A percentile compares a stretch with the other conserved stretches of the same genome.
Conservation (phyloP, 2,888 invertebrate species). For the Psylliodes chrysocephalus region DNA sequence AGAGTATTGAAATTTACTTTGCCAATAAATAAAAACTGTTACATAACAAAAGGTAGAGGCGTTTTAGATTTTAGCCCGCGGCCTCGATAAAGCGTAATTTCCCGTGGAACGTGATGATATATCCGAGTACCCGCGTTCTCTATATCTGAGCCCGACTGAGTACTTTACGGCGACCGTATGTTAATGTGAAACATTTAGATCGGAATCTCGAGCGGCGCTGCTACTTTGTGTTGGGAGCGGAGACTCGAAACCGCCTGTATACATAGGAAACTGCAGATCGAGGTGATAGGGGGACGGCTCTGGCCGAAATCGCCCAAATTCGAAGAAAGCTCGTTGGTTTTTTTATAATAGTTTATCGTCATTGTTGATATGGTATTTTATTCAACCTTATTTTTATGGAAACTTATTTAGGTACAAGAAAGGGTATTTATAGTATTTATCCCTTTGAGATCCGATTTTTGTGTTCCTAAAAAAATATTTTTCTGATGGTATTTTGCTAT, state of each 20-base stretch:
- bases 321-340: not conserved
- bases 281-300: not conserved
- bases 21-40: constrained; percentile 50
- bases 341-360: no score
- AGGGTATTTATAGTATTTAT: no score
- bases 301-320: constrained; percentile 1
- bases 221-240: constrained; percentile 58
- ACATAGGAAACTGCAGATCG: constrained; percentile 7
- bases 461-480: no score
- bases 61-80: constrained; percentile 41
- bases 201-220: constrained; percentile 63
- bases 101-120: constrained; percentile 53
- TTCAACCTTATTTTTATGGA: no score
- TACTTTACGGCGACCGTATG: constrained; percentile 60
- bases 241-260: constrained; percentile 24
- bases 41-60: constrained; percentile 49
- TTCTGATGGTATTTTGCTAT: no score
- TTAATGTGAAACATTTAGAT: constrained; percentile 65
- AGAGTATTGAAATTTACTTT: constrained; percentile 41
- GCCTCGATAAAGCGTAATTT: constrained; percentile 52
- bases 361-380: no score
- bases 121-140: constrained; percentile 51
- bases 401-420: no score
- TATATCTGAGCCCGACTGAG: constrained; percentile 55
- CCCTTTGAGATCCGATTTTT: no score